Base-by-base conservation (phyloP, 2,113 vertebrate genomes). In the Corythoichthys intestinalis region DNA sequence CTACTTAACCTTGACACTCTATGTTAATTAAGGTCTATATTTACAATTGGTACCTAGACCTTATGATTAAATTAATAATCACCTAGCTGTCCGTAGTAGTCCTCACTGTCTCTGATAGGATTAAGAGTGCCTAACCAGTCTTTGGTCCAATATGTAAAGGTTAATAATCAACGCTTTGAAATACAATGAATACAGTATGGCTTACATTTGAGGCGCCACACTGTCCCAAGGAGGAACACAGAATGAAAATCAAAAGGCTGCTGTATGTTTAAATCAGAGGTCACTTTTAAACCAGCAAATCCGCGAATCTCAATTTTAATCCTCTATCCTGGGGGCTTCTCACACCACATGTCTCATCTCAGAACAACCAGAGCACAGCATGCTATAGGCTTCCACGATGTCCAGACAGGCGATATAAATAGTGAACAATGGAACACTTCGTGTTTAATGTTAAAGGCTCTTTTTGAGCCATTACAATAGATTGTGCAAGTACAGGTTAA, bases 251-350 rank as follows among this genome's bases (percentile, higher is more conserved):
- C 75, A 83, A 85, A 88, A 85, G 81, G 72, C 70, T 0, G 56
- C 77, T 86, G 81, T 84, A 7, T 80, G 66, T 9, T 17, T 49
- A 66, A 83, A 82, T 86, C 85, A 84, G 69, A 82, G 89, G 85
- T 83, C 86, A 84, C 60, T 75, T 77, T 83, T 85, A 80, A 85
- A 84, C 79, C 56, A 74, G 79, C 72, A 88, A 87, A 87, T 89
- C 88, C 81, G 64, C 72, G 49, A 81, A 77, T 74, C 71, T 76
- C 62, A 52, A 13, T 0, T 75, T 58, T 88, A 87, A 89, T 88
- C 84, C 85, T 59, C 67, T 12, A 17, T 44, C 56, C 59, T 64
- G 85, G 68, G 80, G 61, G 71, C 87, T 86, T 86, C 86, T 82
- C 86, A 83, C 86, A 83, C 66, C 76, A 56, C 71, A 70, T 65